These are phyloP conservation scores for Oreotrochilus melanogaster DNA, from an alignment of 2,113 vertebrate species.

Conservation along the genomic window DNA sequence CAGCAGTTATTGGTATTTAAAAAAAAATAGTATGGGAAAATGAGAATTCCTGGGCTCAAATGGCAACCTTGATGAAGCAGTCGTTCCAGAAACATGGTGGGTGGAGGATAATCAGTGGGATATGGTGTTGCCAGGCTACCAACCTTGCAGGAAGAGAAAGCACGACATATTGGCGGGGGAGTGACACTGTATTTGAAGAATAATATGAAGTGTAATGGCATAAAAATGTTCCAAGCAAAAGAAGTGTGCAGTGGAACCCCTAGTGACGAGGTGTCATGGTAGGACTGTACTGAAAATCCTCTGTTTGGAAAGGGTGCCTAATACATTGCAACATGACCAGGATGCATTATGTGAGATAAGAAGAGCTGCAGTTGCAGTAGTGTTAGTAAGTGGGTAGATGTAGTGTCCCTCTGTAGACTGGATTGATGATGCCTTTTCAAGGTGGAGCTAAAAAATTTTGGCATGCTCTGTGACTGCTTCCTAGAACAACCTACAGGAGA, in stretches of 20 bases:
- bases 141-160: not conserved
- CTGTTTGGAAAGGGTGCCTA: not conserved
- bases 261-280: not conserved
- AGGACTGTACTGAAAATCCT: not conserved
- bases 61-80: not conserved
- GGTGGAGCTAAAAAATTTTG: not conserved
- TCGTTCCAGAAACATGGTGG: not conserved
- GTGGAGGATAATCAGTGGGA: not conserved
- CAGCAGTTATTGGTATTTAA: not conserved
- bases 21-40: not conserved
- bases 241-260: not conserved
- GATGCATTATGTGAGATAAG: not conserved
- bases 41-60: not conserved
- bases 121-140: constrained; percentile 18
- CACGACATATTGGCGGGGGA: not conserved
- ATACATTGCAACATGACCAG: not conserved
- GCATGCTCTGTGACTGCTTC: not conserved
- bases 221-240: not conserved
- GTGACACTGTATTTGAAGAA: not conserved
- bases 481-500: not conserved
- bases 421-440: not conserved
- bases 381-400: not conserved
- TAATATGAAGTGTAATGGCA: not conserved
- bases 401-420: not conserved
- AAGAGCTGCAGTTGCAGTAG: not conserved